Conservation (phyloP, 2,888 invertebrate genomes). For the Aelia acuminata region DNA sequence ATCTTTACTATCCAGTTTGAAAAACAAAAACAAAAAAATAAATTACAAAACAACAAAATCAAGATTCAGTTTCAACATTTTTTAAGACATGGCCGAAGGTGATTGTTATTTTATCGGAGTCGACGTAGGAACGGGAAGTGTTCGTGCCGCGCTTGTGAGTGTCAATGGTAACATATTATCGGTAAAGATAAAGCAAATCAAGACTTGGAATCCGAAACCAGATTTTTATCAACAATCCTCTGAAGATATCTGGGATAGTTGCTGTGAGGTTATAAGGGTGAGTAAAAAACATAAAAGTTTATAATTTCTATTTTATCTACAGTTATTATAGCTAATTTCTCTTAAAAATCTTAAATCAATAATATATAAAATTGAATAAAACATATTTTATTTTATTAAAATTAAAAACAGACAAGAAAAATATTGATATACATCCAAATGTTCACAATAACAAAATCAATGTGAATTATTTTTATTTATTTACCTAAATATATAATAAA, state of each 20-base stretch:
- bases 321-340: background rate
- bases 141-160: conserved; percentile 84
- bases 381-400: too few relatives aligned
- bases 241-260: conserved; percentile 87
- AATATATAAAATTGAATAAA: too few relatives aligned
- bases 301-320: background rate
- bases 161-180: conserved; percentile 78
- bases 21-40: background rate
- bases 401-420: too few relatives aligned
- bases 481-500: too few relatives aligned
- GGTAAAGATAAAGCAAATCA: conserved; percentile 76
- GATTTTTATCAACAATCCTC: conserved; percentile 93
- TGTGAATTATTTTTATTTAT: too few relatives aligned
- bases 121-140: conserved; percentile 95
- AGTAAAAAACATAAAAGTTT: conserved; percentile 61
- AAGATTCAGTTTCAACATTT: background rate
- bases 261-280: conserved; percentile 83
- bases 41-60: too few relatives aligned
- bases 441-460: too few relatives aligned
- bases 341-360: background rate
- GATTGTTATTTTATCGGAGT: conserved; percentile 78
- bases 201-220: conserved; percentile 83
- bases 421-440: too few relatives aligned
- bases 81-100: background rate
- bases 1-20: background rate